Base-by-base conservation (phyloP, 2,888 invertebrate species). In the Exephanes ischioxanthus region DNA sequence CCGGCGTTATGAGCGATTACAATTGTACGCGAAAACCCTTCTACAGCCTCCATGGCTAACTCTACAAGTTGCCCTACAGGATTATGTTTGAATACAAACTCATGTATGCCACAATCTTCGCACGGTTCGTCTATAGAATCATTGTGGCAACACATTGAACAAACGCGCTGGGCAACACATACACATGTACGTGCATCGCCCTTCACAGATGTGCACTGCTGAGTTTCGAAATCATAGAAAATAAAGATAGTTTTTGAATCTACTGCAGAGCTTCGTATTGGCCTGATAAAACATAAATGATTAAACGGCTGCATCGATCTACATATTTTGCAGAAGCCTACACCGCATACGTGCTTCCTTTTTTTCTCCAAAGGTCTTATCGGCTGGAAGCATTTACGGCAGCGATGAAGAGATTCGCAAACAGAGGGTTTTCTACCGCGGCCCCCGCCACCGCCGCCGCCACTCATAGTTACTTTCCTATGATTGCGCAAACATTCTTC, bases 171-270 rank as follows among this genome's bases (percentile, higher is more conserved):
- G 22, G 22, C 22, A 22, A 22, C 22, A 22, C 22, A 22, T 0
- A 22, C 22, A 22, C 0, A 22, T 22, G 22, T 22, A 1, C 22
- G 0, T 1, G 22, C 22, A 22, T 22, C 22, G 1, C 22, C 22
- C 1, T 22, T 22, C 22, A 22, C 22, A 22, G 41, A 48, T 14
- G 30, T 70, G 16, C 86, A 80, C 73, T 88, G 77, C n/a, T 66
- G 86, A 51, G 68, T 76, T 55, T 89, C 80, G 6, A 86, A 86
- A 22, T 22, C 71, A 80, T 73, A 78, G 88, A 78, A 83, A 83
- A 88, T 89, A 11, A 72, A 82, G 26, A 78, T 30, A 14, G 30
- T 68, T 5, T 68, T 41, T 48, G 22, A 55, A 0, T 5, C 22
- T n/a, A n/a, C n/a, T 16, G 4, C 0, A 14, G 11, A 16, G 5